A percentile compares a stretch with the other conserved stretches of the same genome.
These are phyloP conservation scores for Phataginus tricuspis DNA, from an alignment of 2,797 vertebrate genomes.

Conservation along the genomic window DNA sequence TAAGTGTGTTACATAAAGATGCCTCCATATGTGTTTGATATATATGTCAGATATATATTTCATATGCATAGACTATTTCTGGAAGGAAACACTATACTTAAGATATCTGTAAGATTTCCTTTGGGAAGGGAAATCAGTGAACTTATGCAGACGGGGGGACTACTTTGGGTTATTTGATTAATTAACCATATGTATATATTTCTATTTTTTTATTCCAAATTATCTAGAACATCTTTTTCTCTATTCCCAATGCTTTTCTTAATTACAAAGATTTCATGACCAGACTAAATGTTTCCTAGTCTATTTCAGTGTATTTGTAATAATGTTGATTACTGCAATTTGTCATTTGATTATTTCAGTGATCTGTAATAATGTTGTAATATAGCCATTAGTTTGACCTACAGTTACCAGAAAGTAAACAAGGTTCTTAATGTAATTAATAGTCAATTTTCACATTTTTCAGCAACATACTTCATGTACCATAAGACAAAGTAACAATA, in stretches of 20 bases:
- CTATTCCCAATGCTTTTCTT: not conserved
- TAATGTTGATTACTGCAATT: not conserved
- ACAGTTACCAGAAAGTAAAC: not conserved
- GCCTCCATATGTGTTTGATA: not conserved
- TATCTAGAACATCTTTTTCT: slow-evolving; percentile 7
- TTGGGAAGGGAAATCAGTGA: slow-evolving; percentile 8
- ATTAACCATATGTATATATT: not conserved
- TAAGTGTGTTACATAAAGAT: too few relatives aligned
- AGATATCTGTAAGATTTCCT: not conserved
- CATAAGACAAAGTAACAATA: slow-evolving; percentile 38
- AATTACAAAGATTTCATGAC: slow-evolving; percentile 26
- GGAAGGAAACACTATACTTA: not conserved
- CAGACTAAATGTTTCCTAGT: not conserved
- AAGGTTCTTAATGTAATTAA: slow-evolving; percentile 23
- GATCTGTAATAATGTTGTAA: too few relatives aligned
- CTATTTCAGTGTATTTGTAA: slow-evolving; percentile 17
- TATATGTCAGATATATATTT: not conserved
- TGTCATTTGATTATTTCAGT: too few relatives aligned
- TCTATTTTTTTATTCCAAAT: not conserved
- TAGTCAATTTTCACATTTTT: slow-evolving; percentile 48
- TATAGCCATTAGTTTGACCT: slow-evolving; percentile 10
- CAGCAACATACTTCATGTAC: slow-evolving; percentile 42
- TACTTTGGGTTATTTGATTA: not conserved
- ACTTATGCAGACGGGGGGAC: not conserved
- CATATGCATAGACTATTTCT: not conserved